Percentiles rank a stretch among this genome's conserved stretches.
These are phyloP conservation scores for Microctonus aethiopoides DNA, from an alignment of 2,888 invertebrate species.

Conservation along the genomic window DNA sequence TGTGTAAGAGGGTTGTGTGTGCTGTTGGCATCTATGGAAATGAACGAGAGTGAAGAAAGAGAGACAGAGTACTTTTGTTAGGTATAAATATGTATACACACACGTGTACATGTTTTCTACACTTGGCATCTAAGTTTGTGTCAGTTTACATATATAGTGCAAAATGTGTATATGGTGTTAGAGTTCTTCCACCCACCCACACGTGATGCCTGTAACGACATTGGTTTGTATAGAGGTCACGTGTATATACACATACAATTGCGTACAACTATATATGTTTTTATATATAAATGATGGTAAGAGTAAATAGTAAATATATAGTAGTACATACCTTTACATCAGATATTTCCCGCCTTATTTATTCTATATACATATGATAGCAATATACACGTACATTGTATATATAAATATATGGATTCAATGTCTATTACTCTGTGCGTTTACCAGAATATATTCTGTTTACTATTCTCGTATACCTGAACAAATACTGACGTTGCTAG, in stretches of 20 bases:
- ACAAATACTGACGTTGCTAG: slow-evolving; percentile 44
- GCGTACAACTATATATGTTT: neutral
- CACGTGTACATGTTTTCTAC: neutral
- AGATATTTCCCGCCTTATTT: neutral
- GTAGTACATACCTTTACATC: neutral
- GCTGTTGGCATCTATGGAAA: slow-evolving; percentile 35
- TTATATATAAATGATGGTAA: neutral
- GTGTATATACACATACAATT: slow-evolving; percentile 25
- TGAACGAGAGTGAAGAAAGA: slow-evolving; percentile 27
- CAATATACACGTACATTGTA: no score
- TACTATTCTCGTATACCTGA: slow-evolving; percentile 38
- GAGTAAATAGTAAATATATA: neutral
- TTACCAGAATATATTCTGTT: slow-evolving; percentile 11
- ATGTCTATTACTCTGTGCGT: neutral
- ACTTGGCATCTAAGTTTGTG: slow-evolving; percentile 4
- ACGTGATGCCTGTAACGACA: slow-evolving; percentile 17
- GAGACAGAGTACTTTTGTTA: neutral
- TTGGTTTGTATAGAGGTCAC: slow-evolving; percentile 27
- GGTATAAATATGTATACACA: slow-evolving; percentile 12
- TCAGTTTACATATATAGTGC: slow-evolving; percentile 11
- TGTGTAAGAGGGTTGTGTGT: slow-evolving; percentile 12
- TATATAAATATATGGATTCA: neutral
- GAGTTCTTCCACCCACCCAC: slow-evolving; percentile 23
- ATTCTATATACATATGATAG: neutral
- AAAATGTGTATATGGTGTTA: neutral